A percentile compares a stretch with the other conserved stretches of the same genome.
These are phyloP conservation scores for Pyrocephalus nanus DNA, from an alignment of 2,797 vertebrate species.

Conservation along the genomic window DNA sequence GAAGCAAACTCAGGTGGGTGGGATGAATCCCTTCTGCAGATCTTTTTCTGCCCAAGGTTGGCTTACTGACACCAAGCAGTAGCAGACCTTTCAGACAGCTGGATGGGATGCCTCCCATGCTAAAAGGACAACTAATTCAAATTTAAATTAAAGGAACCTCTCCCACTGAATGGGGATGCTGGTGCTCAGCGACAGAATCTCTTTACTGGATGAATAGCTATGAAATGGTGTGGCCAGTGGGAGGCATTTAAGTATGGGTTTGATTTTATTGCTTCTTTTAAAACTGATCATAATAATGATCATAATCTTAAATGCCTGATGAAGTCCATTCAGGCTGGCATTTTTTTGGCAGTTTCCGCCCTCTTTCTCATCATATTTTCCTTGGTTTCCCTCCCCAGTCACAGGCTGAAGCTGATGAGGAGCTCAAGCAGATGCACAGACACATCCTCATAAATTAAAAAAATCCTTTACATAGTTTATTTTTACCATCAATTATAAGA, in stretches of 20 bases:
- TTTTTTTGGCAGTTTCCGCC: not conserved
- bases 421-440: slow-evolving; percentile 7
- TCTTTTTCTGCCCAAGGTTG: not conserved
- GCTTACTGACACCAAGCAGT: not conserved
- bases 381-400: not conserved
- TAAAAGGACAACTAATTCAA: not conserved
- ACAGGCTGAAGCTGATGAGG: not conserved
- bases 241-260: not conserved
- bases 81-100: not conserved
- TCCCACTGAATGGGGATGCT: not conserved
- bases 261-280: not conserved
- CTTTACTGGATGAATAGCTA: not conserved
- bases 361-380: not conserved
- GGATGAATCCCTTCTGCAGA: not conserved
- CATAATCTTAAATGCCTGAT: not conserved
- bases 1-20: not conserved
- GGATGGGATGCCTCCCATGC: not conserved
- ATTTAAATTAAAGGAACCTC: not conserved
- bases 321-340: not conserved
- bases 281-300: not conserved
- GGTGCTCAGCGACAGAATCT: not conserved
- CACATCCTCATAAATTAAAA: not conserved
- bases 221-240: not conserved
- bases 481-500: slow-evolving; percentile 13
- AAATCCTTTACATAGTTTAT: slow-evolving; percentile 20